Evolutionary conservation across 2,113 vertebrate genomes (phyloP).

Genomic region (Cervus canadensis): DNA sequence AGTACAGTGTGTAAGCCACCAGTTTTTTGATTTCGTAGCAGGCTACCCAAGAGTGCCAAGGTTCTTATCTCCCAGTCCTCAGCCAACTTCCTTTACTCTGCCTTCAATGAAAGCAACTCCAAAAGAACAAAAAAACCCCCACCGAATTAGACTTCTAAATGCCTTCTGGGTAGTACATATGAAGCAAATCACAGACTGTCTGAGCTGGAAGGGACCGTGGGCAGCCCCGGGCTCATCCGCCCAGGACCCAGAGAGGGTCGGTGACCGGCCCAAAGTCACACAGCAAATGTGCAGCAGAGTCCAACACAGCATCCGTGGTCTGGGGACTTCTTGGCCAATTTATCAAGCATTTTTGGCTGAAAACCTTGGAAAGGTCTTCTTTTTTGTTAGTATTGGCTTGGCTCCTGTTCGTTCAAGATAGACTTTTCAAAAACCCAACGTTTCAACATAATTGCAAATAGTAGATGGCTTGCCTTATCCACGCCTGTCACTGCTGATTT

Average conservation of each 20-base stretch:
- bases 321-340: background rate
- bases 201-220: background rate
- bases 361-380: constrained; percentile 15
- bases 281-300: background rate
- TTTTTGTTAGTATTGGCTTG: constrained; percentile 20
- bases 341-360: background rate
- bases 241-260: background rate
- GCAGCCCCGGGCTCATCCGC: background rate
- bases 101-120: constrained; percentile 18
- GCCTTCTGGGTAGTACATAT: background rate
- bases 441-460: constrained; percentile 60
- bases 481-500: constrained; percentile 16
- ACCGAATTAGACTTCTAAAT: background rate
- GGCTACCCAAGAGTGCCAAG: background rate
- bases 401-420: constrained; percentile 36
- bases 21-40: background rate
- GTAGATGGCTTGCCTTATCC: constrained; percentile 36
- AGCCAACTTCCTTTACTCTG: constrained; percentile 40
- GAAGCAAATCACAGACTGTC: background rate
- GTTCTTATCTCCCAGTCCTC: background rate
- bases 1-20: background rate
- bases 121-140: constrained; percentile 10
- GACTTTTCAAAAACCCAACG: constrained; percentile 40
- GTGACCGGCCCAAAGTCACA: constrained; percentile 28
- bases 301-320: background rate